Percentiles rank a stretch among this genome's conserved stretches.
phyloP scores from a whole-genome alignment of 2,888 invertebrate genomes.

The Trichacis sp. region DNA sequence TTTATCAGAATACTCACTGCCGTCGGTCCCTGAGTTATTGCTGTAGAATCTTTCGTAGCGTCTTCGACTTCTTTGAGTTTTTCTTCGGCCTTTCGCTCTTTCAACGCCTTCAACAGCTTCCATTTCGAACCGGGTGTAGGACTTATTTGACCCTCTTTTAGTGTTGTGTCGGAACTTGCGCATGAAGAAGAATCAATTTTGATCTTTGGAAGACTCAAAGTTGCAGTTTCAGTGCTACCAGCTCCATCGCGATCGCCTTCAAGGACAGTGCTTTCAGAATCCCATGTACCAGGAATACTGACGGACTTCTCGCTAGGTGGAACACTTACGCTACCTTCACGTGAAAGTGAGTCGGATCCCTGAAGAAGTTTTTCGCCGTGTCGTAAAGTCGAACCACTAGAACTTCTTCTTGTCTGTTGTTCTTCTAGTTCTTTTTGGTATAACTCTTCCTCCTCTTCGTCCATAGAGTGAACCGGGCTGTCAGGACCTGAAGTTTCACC shows the following conservation, averaged over 20 bases:
- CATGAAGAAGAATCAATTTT: conserved; percentile 69
- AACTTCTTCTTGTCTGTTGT: conserved; percentile 63
- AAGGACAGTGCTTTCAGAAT: conserved; percentile 66
- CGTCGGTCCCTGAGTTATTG: conserved; percentile 58
- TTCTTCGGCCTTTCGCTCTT: conserved; percentile 91
- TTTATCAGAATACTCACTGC: conserved; percentile 67
- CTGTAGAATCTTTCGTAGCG: conserved; percentile 58
- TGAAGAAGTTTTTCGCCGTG: conserved; percentile 61
- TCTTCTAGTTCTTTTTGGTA: conserved; percentile 68
- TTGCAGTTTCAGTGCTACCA: conserved; percentile 61
- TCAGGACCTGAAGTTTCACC: conserved; percentile 92
- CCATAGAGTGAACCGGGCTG: conserved; percentile 81
- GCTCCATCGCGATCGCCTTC: conserved; percentile 64
- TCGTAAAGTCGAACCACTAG: conserved; percentile 67
- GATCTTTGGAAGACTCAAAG: conserved; percentile 70
- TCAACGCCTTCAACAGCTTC: conserved; percentile 90
- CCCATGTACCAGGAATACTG: conserved; percentile 66
- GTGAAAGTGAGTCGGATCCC: conserved; percentile 63
- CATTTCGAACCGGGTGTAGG: conserved; percentile 84
- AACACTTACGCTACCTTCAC: conserved; percentile 68
- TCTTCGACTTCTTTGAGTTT: conserved; percentile 73
- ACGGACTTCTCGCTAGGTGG: conserved; percentile 67
- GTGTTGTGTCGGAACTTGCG: conserved; percentile 59
- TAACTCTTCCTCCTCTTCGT: conserved; percentile 78
- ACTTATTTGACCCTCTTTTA: conserved; percentile 66